phyloP scores from a whole-genome alignment of 2,113 vertebrate species.

The Prunella himalayana region DNA sequence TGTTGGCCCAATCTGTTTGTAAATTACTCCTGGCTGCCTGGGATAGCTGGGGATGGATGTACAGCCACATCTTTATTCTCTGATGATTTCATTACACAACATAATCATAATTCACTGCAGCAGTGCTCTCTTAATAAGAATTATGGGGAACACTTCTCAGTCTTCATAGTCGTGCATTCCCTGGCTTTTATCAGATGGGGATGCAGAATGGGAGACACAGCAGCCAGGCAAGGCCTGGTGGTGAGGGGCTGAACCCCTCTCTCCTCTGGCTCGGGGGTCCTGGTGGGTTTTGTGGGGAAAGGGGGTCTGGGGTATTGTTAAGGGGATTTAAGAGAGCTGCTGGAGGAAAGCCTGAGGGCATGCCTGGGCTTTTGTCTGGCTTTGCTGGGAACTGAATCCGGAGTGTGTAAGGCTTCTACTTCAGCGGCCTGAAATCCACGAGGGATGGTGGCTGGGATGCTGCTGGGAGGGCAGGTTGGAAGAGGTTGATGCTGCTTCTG shows the following conservation, averaged over 20 bases:
- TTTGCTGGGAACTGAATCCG: not conserved
- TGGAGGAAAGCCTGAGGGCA: not conserved
- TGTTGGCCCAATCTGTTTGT: not conserved
- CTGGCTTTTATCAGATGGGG: not conserved
- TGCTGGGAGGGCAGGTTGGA: not conserved
- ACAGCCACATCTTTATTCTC: not conserved
- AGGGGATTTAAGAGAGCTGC: not conserved
- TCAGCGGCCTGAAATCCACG: not conserved
- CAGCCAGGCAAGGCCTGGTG: not conserved
- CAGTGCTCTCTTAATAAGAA: not conserved
- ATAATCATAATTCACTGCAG: not conserved
- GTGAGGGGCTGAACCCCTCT: not conserved
- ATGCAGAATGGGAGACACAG: not conserved
- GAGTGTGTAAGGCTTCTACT: fast-evolving
- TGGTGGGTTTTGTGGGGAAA: not conserved
- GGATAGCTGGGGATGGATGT: not conserved
- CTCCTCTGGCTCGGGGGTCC: not conserved
- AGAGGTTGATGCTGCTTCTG: not conserved
- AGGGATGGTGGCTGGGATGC: not conserved
- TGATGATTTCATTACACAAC: not conserved
- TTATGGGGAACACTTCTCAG: not conserved
- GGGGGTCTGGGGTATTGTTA: fast-evolving
- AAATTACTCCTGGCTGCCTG: not conserved
- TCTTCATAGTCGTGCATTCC: fast-evolving
- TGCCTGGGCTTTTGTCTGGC: not conserved